Conservation (phyloP, 2,888 invertebrate genomes). For the Schizotus pectinicornis region DNA sequence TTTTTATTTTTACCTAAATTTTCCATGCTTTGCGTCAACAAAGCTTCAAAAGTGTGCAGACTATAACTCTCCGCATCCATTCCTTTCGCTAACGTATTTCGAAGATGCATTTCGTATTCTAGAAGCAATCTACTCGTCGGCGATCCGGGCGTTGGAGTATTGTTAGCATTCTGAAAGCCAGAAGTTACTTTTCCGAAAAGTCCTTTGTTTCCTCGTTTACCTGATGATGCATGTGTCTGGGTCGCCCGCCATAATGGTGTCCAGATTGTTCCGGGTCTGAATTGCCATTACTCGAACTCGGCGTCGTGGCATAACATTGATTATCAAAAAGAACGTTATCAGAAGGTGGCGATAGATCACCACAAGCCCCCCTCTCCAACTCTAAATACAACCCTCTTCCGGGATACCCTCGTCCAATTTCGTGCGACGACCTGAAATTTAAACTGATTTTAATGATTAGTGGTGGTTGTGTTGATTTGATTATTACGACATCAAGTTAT, state of each 20-base stretch:
- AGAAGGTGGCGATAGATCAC: conserved; percentile 82
- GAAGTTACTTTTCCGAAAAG: neutral
- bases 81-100: conserved; percentile 91
- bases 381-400: conserved; percentile 79
- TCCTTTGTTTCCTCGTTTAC: conserved; percentile 53
- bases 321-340: conserved; percentile 95
- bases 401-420: conserved; percentile 74
- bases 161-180: conserved; percentile 64
- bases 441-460: conserved; percentile 25
- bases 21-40: conserved; percentile 93
- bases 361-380: conserved; percentile 70
- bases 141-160: conserved; percentile 80
- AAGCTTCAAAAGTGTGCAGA: conserved; percentile 90
- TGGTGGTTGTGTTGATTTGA: neutral
- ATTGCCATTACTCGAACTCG: conserved; percentile 92
- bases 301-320: conserved; percentile 93
- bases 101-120: conserved; percentile 92
- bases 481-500: neutral
- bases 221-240: conserved; percentile 70
- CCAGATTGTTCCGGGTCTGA: conserved; percentile 82
- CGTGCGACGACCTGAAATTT: conserved; percentile 70
- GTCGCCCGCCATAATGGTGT: conserved; percentile 65
- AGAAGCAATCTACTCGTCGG: conserved; percentile 84
- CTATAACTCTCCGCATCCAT: conserved; percentile 96
- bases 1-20: conserved; percentile 74